Percentiles rank a stretch among this genome's conserved stretches.
Conservation (phyloP, 1,140 invertebrate species). For the Aphaenogaster rudis region DNA sequence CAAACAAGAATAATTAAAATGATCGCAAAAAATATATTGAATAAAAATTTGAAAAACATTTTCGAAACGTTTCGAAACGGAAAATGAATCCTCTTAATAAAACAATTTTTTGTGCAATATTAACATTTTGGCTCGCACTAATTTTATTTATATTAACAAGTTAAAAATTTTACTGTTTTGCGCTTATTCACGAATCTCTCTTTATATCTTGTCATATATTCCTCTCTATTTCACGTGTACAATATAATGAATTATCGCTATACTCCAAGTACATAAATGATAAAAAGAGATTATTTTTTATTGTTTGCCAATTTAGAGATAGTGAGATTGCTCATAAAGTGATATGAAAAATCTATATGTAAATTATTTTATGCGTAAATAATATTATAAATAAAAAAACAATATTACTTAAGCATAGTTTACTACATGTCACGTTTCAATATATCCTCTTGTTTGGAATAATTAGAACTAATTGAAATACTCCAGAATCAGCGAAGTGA, state of each 20-base stretch:
- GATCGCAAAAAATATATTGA: background rate
- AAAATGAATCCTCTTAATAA: background rate
- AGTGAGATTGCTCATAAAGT: background rate
- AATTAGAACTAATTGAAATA: constrained; percentile 37
- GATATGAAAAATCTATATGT: background rate
- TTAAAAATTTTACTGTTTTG: background rate
- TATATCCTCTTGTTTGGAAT: background rate
- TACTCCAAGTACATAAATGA: background rate
- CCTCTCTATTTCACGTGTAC: background rate
- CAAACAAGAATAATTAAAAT: background rate
- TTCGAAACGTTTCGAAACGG: background rate
- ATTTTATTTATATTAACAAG: background rate
- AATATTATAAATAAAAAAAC: background rate
- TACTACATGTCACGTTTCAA: background rate
- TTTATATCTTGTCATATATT: background rate
- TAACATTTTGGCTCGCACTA: background rate
- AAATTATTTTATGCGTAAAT: background rate
- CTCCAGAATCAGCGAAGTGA: background rate
- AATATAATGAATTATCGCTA: background rate
- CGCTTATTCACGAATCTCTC: background rate
- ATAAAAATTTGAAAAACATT: background rate
- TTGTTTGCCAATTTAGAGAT: background rate
- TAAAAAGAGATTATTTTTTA: constrained; percentile 2
- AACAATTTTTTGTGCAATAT: background rate
- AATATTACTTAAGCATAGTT: background rate